Evolutionary conservation across 2,113 vertebrate genomes (phyloP), one percentile per base, ranked within the genome.

Genomic region (Colistium nudipinnis): DNA sequence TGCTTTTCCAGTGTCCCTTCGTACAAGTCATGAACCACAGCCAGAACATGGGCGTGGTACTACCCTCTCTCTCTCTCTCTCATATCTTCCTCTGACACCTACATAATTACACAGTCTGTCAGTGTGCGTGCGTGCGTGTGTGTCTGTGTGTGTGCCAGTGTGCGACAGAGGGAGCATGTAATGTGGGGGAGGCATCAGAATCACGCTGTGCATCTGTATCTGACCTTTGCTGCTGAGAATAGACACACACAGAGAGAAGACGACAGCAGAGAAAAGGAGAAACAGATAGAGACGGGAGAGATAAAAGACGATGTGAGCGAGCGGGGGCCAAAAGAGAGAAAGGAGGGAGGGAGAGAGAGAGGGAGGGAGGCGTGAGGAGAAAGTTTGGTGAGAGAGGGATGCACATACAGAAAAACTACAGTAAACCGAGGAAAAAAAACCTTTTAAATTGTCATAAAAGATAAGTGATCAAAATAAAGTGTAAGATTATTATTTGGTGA

Each of bases 151-250:
- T 44, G 62, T 38, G 63, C 60, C 68, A n/a, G 69, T 51, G 62
- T 51, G 27, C 9, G 57, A 20, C n/a, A 20, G 39, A 13, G 39
- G 4, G 59, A 66, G 84, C 65, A 68, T 84, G 74, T 78, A 82
- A 71, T 76, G 82, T 73, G 84, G 63, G 81, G 72, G 85, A 70
- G 76, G 86, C 74, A 16, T 60, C 74, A 70, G 64, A 76, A 69
- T 80, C 41, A 52, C 25, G 47, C 77, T 71, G 78, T 62, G 82
- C 88, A 80, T 86, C 81, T 72, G 78, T 54, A 83, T 83, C 74
- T 88, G 88, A 90, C 88, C 87, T 90, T 82, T 84, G 45, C 43
- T 0, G 72, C 78, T 80, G 4, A 71, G 74, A 84, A 87, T 72
- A 85, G 69, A 81, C 20, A 11, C 35, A 30, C 33, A 77, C 6